A percentile compares a stretch with the other conserved stretches of the same genome.
These are phyloP conservation scores for Caenorhabditis sp. DNA, from an alignment of 2,888 invertebrate species.

Conservation along the genomic window DNA sequence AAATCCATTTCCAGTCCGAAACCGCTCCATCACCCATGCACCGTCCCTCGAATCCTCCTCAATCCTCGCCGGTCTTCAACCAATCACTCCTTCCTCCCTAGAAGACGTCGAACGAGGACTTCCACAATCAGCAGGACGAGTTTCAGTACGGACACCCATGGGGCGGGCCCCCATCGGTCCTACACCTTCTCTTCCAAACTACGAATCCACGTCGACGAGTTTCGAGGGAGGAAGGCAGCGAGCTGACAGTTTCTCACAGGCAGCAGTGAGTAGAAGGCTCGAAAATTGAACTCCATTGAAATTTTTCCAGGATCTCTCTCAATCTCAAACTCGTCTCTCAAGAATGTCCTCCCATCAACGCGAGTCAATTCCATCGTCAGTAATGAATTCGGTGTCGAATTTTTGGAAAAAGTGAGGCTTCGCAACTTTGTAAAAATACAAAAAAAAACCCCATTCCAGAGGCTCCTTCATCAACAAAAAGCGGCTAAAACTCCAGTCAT, in stretches of 20 bases:
- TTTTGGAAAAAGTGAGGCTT: slow-evolving; percentile 52
- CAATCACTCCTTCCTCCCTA: slow-evolving; percentile 1
- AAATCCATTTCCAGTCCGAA: slow-evolving; percentile 22
- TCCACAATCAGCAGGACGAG: not conserved
- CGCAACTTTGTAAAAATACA: not conserved
- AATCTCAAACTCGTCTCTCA: slow-evolving; percentile 36
- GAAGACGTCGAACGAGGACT: slow-evolving; percentile 46
- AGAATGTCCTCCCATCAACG: slow-evolving; percentile 16
- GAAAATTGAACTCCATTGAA: not conserved
- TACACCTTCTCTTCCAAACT: slow-evolving; percentile 44
- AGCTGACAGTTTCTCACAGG: slow-evolving; percentile 45
- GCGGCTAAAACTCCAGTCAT: slow-evolving; percentile 34
- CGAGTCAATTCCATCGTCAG: slow-evolving; percentile 42
- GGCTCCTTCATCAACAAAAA: slow-evolving; percentile 61
- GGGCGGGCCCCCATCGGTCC: slow-evolving; percentile 21
- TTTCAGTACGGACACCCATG: not conserved
- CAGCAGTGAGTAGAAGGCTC: slow-evolving; percentile 9
- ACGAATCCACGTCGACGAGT: slow-evolving; percentile 48
- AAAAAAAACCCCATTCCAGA: slow-evolving; percentile 20
- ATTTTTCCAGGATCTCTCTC: slow-evolving; percentile 31
- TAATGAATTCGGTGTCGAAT: slow-evolving; percentile 44
- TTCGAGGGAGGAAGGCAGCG: slow-evolving; percentile 27
- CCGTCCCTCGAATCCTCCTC: slow-evolving; percentile 4
- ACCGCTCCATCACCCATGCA: slow-evolving; percentile 15
- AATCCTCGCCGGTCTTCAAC: not conserved